phyloP scores from a whole-genome alignment of 53 echinoderm and acorn worm species.

The Actinopyga echinites region DNA sequence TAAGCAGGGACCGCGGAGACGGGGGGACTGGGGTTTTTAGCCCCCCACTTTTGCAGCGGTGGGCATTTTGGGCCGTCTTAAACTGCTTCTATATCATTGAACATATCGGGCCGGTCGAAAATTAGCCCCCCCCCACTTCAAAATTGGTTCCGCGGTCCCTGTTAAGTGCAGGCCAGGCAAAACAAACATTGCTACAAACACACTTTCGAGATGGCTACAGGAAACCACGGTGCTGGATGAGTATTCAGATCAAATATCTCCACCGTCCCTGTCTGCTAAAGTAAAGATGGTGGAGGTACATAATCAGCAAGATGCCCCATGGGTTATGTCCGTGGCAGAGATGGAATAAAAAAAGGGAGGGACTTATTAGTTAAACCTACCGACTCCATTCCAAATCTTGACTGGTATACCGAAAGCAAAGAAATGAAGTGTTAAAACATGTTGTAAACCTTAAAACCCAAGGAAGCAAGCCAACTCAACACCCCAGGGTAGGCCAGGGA shows the following conservation, averaged over 20 bases:
- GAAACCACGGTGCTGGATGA: neutral
- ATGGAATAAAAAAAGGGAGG: neutral
- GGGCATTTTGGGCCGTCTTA: no score
- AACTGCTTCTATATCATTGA: no score
- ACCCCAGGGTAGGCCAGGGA: constrained; percentile 13
- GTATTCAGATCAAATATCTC: constrained; percentile 40
- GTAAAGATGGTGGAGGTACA: constrained; percentile 19
- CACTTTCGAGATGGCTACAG: constrained; percentile 38
- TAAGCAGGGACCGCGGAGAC: constrained; percentile 48
- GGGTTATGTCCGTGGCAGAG: neutral
- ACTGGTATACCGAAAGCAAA: neutral
- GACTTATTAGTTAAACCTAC: neutral
- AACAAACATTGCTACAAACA: constrained; percentile 48
- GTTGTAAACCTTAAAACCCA: constrained; percentile 34
- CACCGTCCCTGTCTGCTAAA: constrained; percentile 23
- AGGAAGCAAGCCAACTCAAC: constrained; percentile 7
- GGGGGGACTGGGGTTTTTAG: neutral
- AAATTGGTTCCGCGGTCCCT: no score
- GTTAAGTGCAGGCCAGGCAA: constrained; percentile 34
- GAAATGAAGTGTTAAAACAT: constrained; percentile 26
- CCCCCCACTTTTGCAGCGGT: no score
- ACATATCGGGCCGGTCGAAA: neutral
- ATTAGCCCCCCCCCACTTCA: no score
- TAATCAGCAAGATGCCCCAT: neutral
- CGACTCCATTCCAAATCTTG: neutral